Conservation (phyloP, 2,113 vertebrate species). For the Rhagologus leucostigma region DNA sequence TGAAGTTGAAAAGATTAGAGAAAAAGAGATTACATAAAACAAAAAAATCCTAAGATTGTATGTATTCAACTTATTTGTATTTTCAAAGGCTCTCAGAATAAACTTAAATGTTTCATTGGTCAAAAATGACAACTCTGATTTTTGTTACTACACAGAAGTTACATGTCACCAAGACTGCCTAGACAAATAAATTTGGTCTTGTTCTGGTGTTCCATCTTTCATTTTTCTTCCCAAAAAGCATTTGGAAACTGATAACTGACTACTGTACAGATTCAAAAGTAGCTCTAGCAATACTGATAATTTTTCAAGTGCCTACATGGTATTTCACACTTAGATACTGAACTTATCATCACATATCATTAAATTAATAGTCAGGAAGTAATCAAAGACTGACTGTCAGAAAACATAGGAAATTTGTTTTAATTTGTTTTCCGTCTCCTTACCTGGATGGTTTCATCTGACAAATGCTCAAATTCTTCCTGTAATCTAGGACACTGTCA, state of each 20-base stretch:
- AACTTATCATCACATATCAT: neutral
- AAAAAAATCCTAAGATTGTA: neutral
- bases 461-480: neutral
- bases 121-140: neutral
- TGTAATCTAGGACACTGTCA: neutral
- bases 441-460: neutral
- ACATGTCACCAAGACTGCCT: neutral
- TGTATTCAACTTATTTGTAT: neutral
- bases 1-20: neutral
- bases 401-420: neutral
- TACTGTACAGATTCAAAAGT: neutral
- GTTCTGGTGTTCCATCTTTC: neutral
- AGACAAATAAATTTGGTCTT: neutral
- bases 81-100: neutral
- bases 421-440: neutral
- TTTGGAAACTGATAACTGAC: neutral
- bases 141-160: neutral
- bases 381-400: neutral
- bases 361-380: neutral
- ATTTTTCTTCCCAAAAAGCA: neutral
- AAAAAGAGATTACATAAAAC: neutral
- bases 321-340: neutral
- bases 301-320: neutral
- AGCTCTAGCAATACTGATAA: neutral
- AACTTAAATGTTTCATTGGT: neutral